Evolutionary conservation across 1,140 invertebrate genomes (phyloP).

Genomic region (Archivesica marissinica): DNA sequence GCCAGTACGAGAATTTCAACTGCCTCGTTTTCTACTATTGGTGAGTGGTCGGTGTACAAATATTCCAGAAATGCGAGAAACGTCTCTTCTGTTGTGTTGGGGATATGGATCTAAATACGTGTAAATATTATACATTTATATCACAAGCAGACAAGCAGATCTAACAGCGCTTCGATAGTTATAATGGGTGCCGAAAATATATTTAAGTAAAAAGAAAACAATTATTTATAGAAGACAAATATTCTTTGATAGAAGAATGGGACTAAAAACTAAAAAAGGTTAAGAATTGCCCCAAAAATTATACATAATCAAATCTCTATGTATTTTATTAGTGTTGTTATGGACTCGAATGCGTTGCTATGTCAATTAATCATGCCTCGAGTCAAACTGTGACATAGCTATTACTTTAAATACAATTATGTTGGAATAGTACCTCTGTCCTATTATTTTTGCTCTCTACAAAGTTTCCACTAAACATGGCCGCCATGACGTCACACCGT

Average conservation of each 20-base stretch:
- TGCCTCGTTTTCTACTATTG: conserved; percentile 76
- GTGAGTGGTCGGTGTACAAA: conserved; percentile 81
- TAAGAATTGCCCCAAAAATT: too few species aligned
- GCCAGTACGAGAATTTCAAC: conserved; percentile 76
- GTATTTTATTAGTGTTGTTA: too few species aligned
- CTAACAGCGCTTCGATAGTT: not conserved
- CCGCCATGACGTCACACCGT: conserved; percentile 78
- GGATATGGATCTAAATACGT: conserved; percentile 70
- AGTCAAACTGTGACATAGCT: too few species aligned
- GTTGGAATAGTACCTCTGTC: conserved; percentile 73
- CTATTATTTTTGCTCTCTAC: conserved; percentile 63
- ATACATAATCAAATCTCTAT: too few species aligned
- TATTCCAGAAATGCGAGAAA: conserved; percentile 80
- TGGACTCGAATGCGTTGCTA: too few species aligned
- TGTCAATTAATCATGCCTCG: too few species aligned
- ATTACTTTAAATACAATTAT: too few species aligned
- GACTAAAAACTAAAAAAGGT: too few species aligned
- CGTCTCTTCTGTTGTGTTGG: conserved; percentile 69
- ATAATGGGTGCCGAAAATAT: too few species aligned
- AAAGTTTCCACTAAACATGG: conserved; percentile 80
- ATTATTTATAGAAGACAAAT: too few species aligned
- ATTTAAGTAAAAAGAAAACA: too few species aligned
- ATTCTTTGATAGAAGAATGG: too few species aligned
- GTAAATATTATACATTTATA: not conserved
- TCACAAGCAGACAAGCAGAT: not conserved